Evolutionary conservation across 2,113 vertebrate species (phyloP).

Genomic region (Smithornis capensis): DNA sequence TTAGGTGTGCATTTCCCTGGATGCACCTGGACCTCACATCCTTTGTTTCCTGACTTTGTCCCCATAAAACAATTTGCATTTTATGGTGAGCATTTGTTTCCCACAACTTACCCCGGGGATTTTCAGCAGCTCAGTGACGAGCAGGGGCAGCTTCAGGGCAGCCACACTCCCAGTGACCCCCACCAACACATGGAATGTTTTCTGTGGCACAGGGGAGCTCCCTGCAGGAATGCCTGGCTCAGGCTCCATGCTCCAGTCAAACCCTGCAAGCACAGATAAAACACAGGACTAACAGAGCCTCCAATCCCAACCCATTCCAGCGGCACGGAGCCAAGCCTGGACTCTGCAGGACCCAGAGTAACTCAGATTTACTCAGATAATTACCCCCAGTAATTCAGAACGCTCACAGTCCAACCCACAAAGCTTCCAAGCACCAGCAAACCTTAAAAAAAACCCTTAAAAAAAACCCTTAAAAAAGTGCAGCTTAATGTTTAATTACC

Average conservation of each 20-base stretch:
- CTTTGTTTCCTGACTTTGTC: too few species aligned
- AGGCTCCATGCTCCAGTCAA: conserved; percentile 14
- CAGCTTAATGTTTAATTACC: not conserved
- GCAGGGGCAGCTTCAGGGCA: conserved; percentile 86
- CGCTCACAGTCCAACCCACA: not conserved
- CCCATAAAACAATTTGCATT: too few species aligned
- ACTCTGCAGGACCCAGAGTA: not conserved
- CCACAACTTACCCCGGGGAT: conserved; percentile 83
- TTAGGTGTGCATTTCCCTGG: too few species aligned
- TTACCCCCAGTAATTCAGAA: too few species aligned
- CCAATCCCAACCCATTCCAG: fast-evolving
- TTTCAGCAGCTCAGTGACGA: conserved; percentile 80
- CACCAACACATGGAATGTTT: conserved; percentile 74
- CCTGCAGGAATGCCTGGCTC: not conserved
- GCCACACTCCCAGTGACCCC: conserved; percentile 94
- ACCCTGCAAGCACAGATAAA: conserved; percentile 6
- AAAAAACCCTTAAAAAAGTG: too few species aligned
- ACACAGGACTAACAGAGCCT: fast-evolving
- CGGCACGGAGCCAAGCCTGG: fast-evolving
- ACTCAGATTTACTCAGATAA: too few species aligned
- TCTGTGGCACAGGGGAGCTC: fast-evolving
- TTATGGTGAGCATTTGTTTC: too few species aligned
- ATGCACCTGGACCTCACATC: too few species aligned
- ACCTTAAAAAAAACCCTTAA: too few species aligned
- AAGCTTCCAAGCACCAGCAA: not conserved